These are phyloP conservation scores for Haliclystus octoradiatus DNA, from an alignment of 30 jellyfish, hydroid and myxozoan species.

Conservation along the genomic window DNA sequence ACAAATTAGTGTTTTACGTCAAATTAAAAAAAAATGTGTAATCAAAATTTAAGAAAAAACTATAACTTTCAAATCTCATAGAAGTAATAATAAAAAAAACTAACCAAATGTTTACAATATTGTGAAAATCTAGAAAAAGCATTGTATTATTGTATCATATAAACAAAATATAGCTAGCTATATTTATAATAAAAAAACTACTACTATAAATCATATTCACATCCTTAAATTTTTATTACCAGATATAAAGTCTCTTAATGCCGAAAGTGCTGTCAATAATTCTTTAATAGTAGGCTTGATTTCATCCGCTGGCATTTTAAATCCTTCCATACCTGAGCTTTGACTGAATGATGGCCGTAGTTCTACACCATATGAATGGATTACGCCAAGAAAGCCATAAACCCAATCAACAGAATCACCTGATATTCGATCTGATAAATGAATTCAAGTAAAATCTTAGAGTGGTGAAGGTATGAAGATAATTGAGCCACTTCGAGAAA, in stretches of 20 bases:
- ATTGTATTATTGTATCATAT: neutral
- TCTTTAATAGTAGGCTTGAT: constrained; percentile 36
- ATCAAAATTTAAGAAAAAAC: too few relatives aligned
- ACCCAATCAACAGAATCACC: constrained; percentile 96
- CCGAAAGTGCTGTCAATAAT: constrained; percentile 8
- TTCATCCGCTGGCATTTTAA: constrained; percentile 17
- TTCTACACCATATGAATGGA: constrained; percentile 82
- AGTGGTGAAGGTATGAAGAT: neutral
- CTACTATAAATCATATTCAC: neutral
- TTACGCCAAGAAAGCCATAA: constrained; percentile 81
- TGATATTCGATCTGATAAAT: constrained; percentile 60
- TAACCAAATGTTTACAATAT: too few relatives aligned
- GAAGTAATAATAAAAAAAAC: too few relatives aligned
- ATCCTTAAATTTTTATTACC: neutral
- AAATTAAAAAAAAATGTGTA: too few relatives aligned
- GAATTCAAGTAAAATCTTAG: neutral
- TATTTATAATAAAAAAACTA: neutral
- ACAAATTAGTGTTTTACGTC: too few relatives aligned
- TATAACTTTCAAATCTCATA: too few relatives aligned
- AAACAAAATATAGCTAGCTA: neutral
- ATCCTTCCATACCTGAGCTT: constrained; percentile 22
- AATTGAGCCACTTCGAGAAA: neutral
- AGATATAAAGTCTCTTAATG: neutral
- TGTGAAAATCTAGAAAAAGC: too few relatives aligned
- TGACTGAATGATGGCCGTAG: constrained; percentile 49